Conservation (phyloP, 2,113 vertebrate species). For the Strigops habroptila region DNA sequence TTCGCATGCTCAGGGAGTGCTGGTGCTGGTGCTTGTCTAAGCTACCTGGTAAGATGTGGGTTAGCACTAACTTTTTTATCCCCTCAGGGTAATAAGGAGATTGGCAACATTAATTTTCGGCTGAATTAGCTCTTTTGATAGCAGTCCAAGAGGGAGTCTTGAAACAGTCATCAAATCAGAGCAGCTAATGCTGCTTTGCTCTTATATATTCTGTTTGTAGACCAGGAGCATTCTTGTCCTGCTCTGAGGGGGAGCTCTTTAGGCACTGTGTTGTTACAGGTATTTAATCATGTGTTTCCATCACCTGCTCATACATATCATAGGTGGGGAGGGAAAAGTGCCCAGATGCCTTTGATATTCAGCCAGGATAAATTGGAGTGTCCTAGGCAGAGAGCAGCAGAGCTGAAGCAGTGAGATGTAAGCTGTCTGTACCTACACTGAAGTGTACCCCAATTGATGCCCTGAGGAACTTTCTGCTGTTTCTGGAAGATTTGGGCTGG, state of each 20-base stretch:
- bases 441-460: not conserved
- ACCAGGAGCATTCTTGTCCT: not conserved
- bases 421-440: not conserved
- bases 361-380: not conserved
- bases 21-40: not conserved
- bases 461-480: not conserved
- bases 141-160: not conserved
- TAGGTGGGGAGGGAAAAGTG: not conserved
- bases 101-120: not conserved
- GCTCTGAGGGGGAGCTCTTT: not conserved
- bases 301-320: not conserved
- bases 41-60: not conserved
- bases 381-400: not conserved
- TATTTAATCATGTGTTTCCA: not conserved
- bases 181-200: not conserved
- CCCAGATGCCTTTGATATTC: not conserved
- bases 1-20: not conserved
- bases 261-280: not conserved
- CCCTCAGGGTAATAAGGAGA: not conserved
- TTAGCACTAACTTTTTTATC: not conserved
- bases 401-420: not conserved
- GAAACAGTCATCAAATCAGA: not conserved
- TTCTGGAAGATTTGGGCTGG: not conserved
- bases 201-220: accelerated
- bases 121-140: slow-evolving; percentile 9